Evolutionary conservation across 2,797 vertebrate genomes (phyloP).

Genomic region (Falco rusticolus): DNA sequence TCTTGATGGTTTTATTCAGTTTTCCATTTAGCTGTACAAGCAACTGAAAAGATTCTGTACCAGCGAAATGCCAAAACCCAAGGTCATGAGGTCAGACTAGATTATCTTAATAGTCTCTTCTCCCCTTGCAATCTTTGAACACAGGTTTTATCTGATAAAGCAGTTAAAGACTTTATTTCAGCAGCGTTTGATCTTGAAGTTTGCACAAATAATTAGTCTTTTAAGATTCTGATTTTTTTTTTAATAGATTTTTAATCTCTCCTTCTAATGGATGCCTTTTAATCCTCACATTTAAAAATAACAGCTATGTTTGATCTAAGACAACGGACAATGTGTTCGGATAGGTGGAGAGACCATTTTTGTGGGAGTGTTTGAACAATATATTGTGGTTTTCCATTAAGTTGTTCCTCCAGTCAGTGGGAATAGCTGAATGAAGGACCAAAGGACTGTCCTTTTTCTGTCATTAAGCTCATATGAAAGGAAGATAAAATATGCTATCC

Average conservation of each 20-base stretch:
- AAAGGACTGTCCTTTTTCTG: not conserved
- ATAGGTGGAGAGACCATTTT: not conserved
- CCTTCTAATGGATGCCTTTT: conserved; percentile 2
- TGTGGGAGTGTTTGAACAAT: not conserved
- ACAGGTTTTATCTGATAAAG: conserved; percentile 17
- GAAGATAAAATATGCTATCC: not conserved
- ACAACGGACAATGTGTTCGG: not conserved
- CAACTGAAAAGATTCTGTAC: not conserved
- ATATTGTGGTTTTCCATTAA: not conserved
- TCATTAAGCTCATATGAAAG: not conserved
- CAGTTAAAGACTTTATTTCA: conserved; percentile 24
- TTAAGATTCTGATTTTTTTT: not conserved
- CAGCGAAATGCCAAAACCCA: not conserved
- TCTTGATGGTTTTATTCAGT: not conserved
- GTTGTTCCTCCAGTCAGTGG: not conserved
- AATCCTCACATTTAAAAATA: not conserved
- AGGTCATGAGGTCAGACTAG: conserved; percentile 30
- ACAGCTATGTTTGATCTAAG: not conserved
- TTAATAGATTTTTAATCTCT: not conserved
- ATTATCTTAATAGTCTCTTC: conserved; percentile 9
- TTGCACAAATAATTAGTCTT: conserved; percentile 16
- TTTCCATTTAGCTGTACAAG: not conserved
- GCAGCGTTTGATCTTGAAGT: conserved; percentile 11
- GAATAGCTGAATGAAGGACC: not conserved
- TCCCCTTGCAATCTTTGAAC: not conserved